These are phyloP conservation scores for Psephotus haematonotus DNA, from an alignment of 2,113 vertebrate genomes.

Conservation along the genomic window DNA sequence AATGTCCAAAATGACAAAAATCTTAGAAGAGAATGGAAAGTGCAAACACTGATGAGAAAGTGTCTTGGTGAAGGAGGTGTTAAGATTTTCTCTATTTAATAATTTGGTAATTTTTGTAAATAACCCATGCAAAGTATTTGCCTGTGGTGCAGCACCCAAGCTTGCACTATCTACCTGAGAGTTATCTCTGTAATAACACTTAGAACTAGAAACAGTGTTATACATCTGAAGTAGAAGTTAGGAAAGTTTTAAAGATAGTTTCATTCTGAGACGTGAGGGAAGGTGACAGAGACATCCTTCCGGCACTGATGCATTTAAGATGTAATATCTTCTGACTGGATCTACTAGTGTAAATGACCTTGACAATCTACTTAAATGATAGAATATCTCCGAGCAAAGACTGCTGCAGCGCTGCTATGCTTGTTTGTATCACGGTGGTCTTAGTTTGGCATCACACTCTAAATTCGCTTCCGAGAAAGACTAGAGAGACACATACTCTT, in stretches of 20 bases:
- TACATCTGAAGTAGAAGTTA: neutral
- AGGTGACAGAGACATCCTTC: constrained; percentile 4
- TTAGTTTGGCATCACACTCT: neutral
- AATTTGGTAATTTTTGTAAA: neutral
- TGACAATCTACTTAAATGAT: constrained; percentile 8
- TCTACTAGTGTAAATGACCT: constrained; percentile 12
- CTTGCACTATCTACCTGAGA: neutral
- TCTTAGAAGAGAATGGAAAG: neutral
- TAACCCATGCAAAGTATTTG: neutral
- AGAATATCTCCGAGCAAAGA: neutral
- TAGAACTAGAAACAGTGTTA: neutral
- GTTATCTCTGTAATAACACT: neutral
- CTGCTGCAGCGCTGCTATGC: neutral
- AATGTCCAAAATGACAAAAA: neutral
- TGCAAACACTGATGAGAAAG: neutral
- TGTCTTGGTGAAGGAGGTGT: neutral
- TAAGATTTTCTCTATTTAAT: neutral
- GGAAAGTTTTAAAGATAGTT: neutral
- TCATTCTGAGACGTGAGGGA: neutral
- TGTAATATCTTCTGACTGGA: neutral
- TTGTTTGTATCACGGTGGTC: neutral
- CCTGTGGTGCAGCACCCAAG: neutral
- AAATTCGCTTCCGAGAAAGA: neutral
- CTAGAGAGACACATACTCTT: neutral
- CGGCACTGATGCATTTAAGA: neutral